These are phyloP conservation scores for Hyposoter dolosus DNA, from an alignment of 2,888 invertebrate genomes.

Conservation along the genomic window DNA sequence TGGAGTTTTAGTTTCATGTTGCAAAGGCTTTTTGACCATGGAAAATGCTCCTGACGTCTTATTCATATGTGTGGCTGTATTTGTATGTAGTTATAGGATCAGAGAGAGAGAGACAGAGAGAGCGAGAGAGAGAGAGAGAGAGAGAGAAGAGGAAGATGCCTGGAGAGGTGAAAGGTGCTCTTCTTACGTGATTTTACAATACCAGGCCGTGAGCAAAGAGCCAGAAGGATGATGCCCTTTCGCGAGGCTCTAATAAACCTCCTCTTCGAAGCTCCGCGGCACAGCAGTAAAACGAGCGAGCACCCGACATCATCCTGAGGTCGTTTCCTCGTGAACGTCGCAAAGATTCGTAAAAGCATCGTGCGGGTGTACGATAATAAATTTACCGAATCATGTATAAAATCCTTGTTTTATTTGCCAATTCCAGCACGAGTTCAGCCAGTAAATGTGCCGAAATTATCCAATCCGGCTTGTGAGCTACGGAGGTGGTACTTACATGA, in stretches of 20 bases:
- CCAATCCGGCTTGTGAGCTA: too few species aligned
- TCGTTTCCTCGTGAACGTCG: conserved; percentile 63
- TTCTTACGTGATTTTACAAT: conserved; percentile 82
- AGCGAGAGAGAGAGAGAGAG: conserved; percentile 16
- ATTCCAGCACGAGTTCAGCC: neutral
- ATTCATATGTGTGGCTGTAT: neutral
- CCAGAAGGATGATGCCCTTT: conserved; percentile 76
- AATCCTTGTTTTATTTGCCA: neutral
- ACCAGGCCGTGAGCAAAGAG: conserved; percentile 67
- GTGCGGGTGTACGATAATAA: neutral
- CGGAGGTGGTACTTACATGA: too few species aligned
- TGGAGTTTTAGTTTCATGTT: neutral
- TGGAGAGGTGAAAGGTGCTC: conserved; percentile 82
- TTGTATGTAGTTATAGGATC: neutral
- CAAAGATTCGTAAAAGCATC: conserved; percentile 33
- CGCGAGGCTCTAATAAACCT: conserved; percentile 72
- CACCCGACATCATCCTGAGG: conserved; percentile 33
- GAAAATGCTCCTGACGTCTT: neutral
- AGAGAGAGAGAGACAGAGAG: conserved; percentile 8
- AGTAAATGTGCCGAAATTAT: too few species aligned
- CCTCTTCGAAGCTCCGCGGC: conserved; percentile 40
- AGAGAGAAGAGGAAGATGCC: conserved; percentile 43
- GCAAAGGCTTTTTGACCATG: neutral
- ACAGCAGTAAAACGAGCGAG: conserved; percentile 39
- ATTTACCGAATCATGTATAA: neutral